Evolutionary conservation across 2,888 invertebrate species (phyloP), one percentile per base, ranked within the genome.

Genomic region (Parnassius orleans): DNA sequence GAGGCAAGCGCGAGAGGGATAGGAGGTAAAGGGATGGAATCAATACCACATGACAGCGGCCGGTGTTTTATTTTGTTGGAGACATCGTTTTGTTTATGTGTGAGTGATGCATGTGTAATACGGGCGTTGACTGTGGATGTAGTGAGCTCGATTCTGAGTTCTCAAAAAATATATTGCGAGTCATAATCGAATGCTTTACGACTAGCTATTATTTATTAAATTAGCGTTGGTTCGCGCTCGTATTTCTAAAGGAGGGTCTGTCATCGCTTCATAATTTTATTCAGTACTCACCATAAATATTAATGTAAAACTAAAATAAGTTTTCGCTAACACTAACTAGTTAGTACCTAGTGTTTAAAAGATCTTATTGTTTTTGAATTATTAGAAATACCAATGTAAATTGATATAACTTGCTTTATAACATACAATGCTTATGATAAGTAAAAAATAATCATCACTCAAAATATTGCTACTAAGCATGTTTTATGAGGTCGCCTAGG

Each of bases 41-140:
- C 90, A 86, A 90, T 90, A 89, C 84, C 79, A 82, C 79, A 84
- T 86, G 86, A 87, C 86, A 86, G 73, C 73, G 76, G 76, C 78
- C 77, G 74, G 71, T 84, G 85, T 84, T 87, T 88, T 89, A 87
- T 89, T 87, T 84, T 81, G 80, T 76, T 74, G 84, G 81, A 76
- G 84, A 87, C 86, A 84, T 83, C 84, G 54, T 59, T 60, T 53
- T 56, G 63, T 63, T 59, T 59, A 43, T 60, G 58, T 63, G 61
- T 51, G 63, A 51, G 60, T 44, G 19, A 19, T 19, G 58, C 43
- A 55, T 59, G 46, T 59, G 52, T 52, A 41, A 11, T 52, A 43
- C 15, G 15, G 19, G 48, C 48, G 47, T 19, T 19, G 47, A 43
- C 53, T 53, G 47, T 19, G 42, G 47, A 43, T 57, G 61, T 57